Base-by-base conservation (phyloP, 2,888 invertebrate genomes). In the Adela reaumurella region DNA sequence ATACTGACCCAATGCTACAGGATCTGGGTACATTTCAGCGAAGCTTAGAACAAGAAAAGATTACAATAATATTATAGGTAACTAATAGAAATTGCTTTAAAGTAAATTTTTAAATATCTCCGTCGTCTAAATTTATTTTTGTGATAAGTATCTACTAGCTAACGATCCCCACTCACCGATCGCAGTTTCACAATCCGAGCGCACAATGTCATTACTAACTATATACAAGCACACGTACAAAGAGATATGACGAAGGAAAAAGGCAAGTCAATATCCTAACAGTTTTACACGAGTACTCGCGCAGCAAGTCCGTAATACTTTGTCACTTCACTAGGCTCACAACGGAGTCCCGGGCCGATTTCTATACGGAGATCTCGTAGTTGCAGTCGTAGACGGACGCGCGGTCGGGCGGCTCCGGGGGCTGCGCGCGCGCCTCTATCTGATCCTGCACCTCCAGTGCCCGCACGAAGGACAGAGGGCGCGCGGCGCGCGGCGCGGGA, bases 311-410 rank as follows among this genome's bases (percentile, higher is more conserved):
- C n/a, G n/a, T n/a, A n/a, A n/a, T n/a, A n/a, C n/a, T n/a, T n/a
- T n/a, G n/a, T n/a, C n/a, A 10, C 45, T 45, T 45, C 45, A 45
- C 45, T n/a, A 45, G 24, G 45, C 43, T 18, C 43, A n/a, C 43
- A 35, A 46, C 46, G 41, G 41, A 16, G 41, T 14, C 8, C 35
- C 18, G 29, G 41, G 17, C 41, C 24, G 46, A 29, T 16, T 16
- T 55, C 91, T 90, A 94, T 83, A 94, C 94, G 59, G 93, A 93
- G 81, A 94, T 94, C 77, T 94, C 94, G 74, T 94, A 94, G 82
- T 93, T 94, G 88, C 92, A 92, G 73, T 94, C 94, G 74, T 94
- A 94, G 57, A 93, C 90, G 72, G 92, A 92, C 61, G 90, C 89
- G 61, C 93, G 88, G 70, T 93, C 92, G 46, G 92, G 89, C 16